A percentile compares a stretch with the other conserved stretches of the same genome.
These are phyloP conservation scores for Microctonus brassicae DNA, from an alignment of 2,888 invertebrate genomes.

Conservation along the genomic window DNA sequence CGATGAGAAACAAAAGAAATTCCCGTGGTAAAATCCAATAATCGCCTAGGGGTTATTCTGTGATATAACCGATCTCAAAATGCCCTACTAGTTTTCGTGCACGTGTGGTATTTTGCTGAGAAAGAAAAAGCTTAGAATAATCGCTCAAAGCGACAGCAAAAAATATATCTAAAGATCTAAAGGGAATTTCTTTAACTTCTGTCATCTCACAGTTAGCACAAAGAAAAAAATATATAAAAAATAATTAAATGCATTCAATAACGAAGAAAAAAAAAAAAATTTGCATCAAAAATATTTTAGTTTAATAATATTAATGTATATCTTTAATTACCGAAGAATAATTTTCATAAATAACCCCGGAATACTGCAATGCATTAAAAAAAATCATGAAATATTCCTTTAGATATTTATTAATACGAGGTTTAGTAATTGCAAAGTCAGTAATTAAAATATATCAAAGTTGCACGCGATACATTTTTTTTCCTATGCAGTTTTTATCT, in stretches of 20 bases:
- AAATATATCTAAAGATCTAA: not conserved
- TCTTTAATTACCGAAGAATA: too few species aligned
- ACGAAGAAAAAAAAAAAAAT: too few species aligned
- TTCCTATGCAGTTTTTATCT: not conserved
- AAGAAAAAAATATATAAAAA: too few species aligned
- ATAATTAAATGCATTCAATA: too few species aligned
- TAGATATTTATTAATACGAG: not conserved
- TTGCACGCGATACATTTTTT: not conserved
- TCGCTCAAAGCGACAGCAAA: not conserved
- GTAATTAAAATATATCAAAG: not conserved
- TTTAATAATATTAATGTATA: too few species aligned
- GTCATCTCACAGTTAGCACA: too few species aligned
- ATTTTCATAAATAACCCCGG: too few species aligned
- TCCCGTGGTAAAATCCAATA: slow-evolving; percentile 19
- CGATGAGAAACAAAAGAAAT: slow-evolving; percentile 12
- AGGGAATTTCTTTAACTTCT: too few species aligned
- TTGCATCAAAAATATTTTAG: too few species aligned
- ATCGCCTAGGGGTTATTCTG: slow-evolving; percentile 25
- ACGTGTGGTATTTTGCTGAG: not conserved
- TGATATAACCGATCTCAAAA: slow-evolving; percentile 24
- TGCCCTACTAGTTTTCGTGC: slow-evolving; percentile 9
- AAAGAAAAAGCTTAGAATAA: not conserved
- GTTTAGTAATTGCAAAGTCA: not conserved
- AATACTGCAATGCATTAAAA: too few species aligned
- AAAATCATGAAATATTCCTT: not conserved